Evolutionary conservation across 2,888 invertebrate genomes (phyloP), one percentile per base, ranked within the genome.

Genomic region (Andricus quercusramuli): DNA sequence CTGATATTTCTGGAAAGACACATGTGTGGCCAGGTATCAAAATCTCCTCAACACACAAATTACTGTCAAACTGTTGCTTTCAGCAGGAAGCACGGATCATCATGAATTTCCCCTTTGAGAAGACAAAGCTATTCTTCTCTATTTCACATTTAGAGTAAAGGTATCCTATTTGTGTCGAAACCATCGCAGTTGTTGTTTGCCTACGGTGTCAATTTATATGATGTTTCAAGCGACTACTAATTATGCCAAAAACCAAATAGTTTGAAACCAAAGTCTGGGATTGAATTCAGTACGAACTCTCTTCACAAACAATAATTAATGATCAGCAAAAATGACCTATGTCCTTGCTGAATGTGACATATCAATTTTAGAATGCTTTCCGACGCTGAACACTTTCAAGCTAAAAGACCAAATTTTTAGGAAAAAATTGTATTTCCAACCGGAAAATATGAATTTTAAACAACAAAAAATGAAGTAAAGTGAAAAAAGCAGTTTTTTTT

Each of bases 191-290:
- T 67, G 15, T 22, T 11, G 44, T 44, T 22, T 41, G 4, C n/a
- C 67, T 20, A 29, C 25, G 3, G 22, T 47, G 25, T 5, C 20
- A 47, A 68, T 68, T 68, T 25, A 68, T 47, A 22, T 25, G 9
- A 44, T 67, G 47, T 22, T 68, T 17, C 47, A 29, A 17, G 68
- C 17, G 22, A 68, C 68, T 29, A 68, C 25, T 68, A 68, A 47
- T 68, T 68, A 68, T 47, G 22, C 25, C 15, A 22, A 41, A 59
- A 41, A 67, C 44, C 67, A 13, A 67, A 41, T 67, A 41, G 41
- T 67, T 67, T 13, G 67, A 47, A 68, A 68, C 2, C 22, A 47
- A 47, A 47, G 17, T 68, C 47, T 47, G 25, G 47, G 44, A 47
- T 47, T 70, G 25, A 70, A 51, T 70, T 70, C 20, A 29, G 29